Conservation (phyloP, 2,113 vertebrate genomes). For the Thomomys bottae region DNA sequence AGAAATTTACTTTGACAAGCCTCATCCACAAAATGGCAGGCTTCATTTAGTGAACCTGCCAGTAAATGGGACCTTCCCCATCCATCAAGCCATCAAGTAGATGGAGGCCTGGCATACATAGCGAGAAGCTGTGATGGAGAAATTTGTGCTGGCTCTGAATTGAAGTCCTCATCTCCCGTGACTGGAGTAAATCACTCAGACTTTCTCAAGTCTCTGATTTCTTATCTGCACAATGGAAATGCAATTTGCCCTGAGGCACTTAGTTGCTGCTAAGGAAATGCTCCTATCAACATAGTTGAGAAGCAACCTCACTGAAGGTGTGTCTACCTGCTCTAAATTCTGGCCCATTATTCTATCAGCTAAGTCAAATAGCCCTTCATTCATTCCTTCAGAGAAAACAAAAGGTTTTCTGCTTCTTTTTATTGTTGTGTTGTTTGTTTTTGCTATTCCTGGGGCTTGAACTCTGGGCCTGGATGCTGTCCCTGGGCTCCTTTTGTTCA, state of each 20-base stretch:
- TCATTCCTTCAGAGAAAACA: neutral
- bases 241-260: neutral
- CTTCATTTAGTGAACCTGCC: neutral
- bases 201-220: neutral
- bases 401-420: neutral
- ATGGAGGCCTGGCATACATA: neutral
- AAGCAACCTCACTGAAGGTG: neutral
- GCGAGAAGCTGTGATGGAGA: neutral
- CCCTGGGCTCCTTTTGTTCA: too few relatives aligned
- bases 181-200: neutral
- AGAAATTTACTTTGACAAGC: neutral
- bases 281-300: slow-evolving; percentile 13
- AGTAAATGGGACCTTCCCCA: neutral
- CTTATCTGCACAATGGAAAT: slow-evolving; percentile 1
- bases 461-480: too few relatives aligned
- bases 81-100: neutral
- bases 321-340: neutral
- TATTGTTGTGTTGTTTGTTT: too few relatives aligned
- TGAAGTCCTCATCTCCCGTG: neutral
- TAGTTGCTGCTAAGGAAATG: neutral
- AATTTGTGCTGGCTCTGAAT: neutral
- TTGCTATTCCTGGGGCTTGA: too few relatives aligned
- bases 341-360: neutral
- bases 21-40: neutral
- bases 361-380: neutral